Percentiles rank a stretch among this genome's conserved stretches.
phyloP scores from a whole-genome alignment of 2,113 vertebrate genomes.

The Barnardius zonarius region DNA sequence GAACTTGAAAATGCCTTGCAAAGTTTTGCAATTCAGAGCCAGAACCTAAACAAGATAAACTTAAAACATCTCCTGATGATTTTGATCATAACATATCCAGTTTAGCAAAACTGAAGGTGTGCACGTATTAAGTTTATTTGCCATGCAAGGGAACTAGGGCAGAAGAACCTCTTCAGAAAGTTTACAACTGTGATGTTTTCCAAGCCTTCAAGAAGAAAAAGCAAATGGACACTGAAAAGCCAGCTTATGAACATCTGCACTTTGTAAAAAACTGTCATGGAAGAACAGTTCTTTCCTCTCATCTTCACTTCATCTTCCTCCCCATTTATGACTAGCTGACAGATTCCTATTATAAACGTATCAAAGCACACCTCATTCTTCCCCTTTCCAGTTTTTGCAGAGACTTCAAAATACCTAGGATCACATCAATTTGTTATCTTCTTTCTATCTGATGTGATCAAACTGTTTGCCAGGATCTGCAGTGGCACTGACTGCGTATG shows the following conservation, averaged over 20 bases:
- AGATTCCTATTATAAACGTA: neutral
- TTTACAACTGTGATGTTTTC: neutral
- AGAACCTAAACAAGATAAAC: neutral
- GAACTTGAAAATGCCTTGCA: neutral
- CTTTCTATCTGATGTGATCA: neutral
- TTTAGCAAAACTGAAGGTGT: neutral
- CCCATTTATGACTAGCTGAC: neutral
- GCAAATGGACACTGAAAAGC: neutral
- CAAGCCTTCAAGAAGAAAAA: neutral
- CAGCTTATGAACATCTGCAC: neutral
- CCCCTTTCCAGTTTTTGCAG: neutral
- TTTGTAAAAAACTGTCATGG: neutral
- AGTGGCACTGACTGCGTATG: neutral
- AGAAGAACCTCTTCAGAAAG: neutral
- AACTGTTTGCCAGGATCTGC: neutral
- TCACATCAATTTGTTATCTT: neutral
- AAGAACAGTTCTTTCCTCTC: neutral
- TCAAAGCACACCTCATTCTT: neutral
- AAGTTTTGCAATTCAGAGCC: neutral
- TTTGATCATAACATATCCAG: neutral
- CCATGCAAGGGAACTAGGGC: neutral
- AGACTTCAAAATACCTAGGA: neutral
- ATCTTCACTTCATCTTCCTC: neutral
- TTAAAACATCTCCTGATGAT: neutral
- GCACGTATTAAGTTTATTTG: neutral